Percentiles rank a stretch among this genome's conserved stretches.
Conservation (phyloP, 2,797 vertebrate species). For the Oreochromis mossambicus region DNA sequence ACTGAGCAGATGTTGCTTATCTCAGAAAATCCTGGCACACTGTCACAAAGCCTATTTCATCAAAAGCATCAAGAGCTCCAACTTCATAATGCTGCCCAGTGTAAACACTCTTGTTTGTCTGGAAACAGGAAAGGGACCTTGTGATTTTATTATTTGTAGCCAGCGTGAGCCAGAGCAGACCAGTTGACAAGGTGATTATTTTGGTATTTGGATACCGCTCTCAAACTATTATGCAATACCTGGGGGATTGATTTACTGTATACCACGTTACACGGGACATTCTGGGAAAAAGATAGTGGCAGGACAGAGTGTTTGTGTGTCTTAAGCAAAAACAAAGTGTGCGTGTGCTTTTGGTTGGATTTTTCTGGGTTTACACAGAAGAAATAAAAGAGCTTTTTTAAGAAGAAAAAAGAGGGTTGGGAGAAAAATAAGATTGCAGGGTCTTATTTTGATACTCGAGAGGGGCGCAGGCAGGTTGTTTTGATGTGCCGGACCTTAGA, state of each 20-base stretch:
- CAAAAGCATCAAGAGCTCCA: not conserved
- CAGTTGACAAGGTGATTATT: slow-evolving; percentile 65
- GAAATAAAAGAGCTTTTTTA: not conserved
- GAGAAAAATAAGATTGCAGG: not conserved
- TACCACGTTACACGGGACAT: not conserved
- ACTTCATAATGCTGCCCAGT: slow-evolving; percentile 21
- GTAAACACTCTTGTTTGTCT: slow-evolving; percentile 67
- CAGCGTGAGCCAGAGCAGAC: slow-evolving; percentile 37
- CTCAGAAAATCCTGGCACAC: slow-evolving; percentile 8
- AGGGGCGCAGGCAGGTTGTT: slow-evolving; percentile 57
- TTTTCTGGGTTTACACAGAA: not conserved
- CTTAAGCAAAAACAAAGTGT: not conserved
- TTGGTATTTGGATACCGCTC: slow-evolving; percentile 56
- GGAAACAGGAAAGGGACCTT: slow-evolving; percentile 41
- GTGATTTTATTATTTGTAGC: slow-evolving; percentile 39
- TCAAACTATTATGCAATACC: slow-evolving; percentile 64
- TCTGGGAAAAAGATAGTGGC: slow-evolving; percentile 28
- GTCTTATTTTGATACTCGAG: slow-evolving; percentile 55
- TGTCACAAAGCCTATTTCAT: slow-evolving; percentile 2
- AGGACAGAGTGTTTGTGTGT: not conserved
- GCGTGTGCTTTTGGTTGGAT: not conserved
- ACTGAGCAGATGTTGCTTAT: slow-evolving; percentile 60
- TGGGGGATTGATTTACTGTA: slow-evolving; percentile 69
- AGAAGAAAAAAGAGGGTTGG: not conserved
- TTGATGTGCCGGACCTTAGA: slow-evolving; percentile 54